Base-by-base conservation (phyloP, 2,113 vertebrate genomes). In the Vanacampus margaritifer region DNA sequence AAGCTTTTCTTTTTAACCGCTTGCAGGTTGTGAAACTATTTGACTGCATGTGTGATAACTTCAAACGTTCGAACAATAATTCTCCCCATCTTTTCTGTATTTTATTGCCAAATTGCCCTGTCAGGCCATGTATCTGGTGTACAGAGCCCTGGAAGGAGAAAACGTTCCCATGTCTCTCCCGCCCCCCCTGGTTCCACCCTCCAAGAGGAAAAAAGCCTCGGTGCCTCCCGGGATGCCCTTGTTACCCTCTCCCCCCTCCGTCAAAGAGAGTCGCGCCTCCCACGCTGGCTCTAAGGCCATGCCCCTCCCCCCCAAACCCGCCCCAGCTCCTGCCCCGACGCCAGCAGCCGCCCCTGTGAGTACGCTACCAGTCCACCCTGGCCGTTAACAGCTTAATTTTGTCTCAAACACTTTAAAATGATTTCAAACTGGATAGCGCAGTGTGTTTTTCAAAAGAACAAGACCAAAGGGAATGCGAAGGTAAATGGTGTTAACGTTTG, bases 61-160 rank as follows among this genome's bases (percentile, higher is more conserved):
- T 6, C 51, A 41, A 46, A 65, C 57, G 59, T 32, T 69, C 48
- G 36, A 81, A 65, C 6, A 46, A 46, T 84, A 74, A 74, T 62
- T 64, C 35, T 23, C 9, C 58, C 79, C 8, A 51, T 51, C 3
- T 51, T 51, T 65, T 48, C 12, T 81, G n/a, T n/a, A 78, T 50
- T 79, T 46, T 46, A 65, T 69, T 73, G 28, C 61, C 65, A 51
- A 84, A 7, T 6, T 50, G 46, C 63, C 43, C 26, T 35, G 32
- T 1, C 80, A 99, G 97, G 97, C 96, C 74, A 99, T 99, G 97
- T 96, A 94, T 93, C 91, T 99, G 91, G 97, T 99, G 39, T 98
- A 99, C 87, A 94, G 95, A 73, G 97, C 96, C 61, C 88, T 98
- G 87, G 97, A 98, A 84, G 96, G 96, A 26, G 97, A 98, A 82